These are phyloP conservation scores for Eudasyphora cyanicolor DNA, from an alignment of 2,888 invertebrate genomes.

Conservation along the genomic window DNA sequence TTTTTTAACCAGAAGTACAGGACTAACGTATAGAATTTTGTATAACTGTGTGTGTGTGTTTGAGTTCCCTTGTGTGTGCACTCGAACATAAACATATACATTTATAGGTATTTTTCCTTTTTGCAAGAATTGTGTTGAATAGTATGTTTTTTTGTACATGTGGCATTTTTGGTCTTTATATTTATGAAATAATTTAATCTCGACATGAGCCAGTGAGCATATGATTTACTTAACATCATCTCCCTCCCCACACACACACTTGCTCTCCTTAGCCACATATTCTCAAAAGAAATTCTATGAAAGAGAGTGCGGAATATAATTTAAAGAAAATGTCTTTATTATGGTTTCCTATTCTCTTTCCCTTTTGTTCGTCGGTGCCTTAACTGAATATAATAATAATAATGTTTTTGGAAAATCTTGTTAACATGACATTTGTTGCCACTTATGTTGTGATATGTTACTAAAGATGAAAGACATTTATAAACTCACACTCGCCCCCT, in stretches of 20 bases:
- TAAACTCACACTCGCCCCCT: not conserved
- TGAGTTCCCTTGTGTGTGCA: no score
- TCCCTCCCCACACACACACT: not conserved
- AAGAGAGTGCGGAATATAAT: not conserved
- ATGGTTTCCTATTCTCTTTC: not conserved
- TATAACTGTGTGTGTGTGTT: not conserved
- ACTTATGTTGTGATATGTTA: constrained; percentile 39
- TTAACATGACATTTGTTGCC: constrained; percentile 64
- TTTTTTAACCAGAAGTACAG: not conserved
- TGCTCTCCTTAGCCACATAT: not conserved
- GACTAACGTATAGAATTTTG: not conserved
- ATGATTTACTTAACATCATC: not conserved
- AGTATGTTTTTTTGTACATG: not conserved
- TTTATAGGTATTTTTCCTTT: no score
- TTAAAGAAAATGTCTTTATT: constrained; percentile 30
- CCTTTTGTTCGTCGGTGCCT: not conserved
- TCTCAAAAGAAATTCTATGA: not conserved
- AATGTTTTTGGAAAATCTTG: constrained; percentile 38
- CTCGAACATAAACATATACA: not conserved
- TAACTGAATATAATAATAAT: constrained; percentile 27
- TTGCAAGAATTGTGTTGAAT: not conserved
- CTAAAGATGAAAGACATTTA: constrained; percentile 13
- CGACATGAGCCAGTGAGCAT: not conserved
- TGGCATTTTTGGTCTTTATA: not conserved
- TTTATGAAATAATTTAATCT: not conserved